phyloP scores from a whole-genome alignment of 2,888 invertebrate genomes.

The Scaptomyza caliginosa region DNA sequence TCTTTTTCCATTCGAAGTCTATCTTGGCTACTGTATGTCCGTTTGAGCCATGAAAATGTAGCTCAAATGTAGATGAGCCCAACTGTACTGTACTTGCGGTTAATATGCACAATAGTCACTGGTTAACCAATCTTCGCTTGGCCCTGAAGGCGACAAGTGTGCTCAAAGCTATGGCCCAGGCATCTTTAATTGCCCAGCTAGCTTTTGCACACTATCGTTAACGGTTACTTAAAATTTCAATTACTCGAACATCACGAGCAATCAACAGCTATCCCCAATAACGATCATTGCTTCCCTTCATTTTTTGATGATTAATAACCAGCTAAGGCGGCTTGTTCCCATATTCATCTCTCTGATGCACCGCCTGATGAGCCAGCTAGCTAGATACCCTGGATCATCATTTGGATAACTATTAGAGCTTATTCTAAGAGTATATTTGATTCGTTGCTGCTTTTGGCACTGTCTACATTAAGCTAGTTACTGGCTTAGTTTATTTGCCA shows the following conservation, averaged over 20 bases:
- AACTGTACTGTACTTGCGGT: constrained; percentile 39
- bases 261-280: constrained; percentile 56
- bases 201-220: constrained; percentile 38
- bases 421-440: constrained; percentile 36
- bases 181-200: constrained; percentile 56
- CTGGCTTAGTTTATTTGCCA: constrained; percentile 70
- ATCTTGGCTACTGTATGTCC: constrained; percentile 61
- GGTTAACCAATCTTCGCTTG: neutral
- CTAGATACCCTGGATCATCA: constrained; percentile 24
- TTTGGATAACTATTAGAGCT: neutral
- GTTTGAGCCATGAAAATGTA: constrained; percentile 38
- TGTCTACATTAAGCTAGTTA: constrained; percentile 14
- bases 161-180: constrained; percentile 58
- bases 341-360: constrained; percentile 35
- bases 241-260: constrained; percentile 74
- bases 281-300: constrained; percentile 39
- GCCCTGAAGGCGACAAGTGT: constrained; percentile 67
- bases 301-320: constrained; percentile 62
- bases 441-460: constrained; percentile 1
- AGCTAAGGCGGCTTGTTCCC: constrained; percentile 25
- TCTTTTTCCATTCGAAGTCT: constrained; percentile 31
- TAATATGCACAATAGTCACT: constrained; percentile 4
- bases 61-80: too few species aligned
- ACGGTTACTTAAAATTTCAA: constrained; percentile 66
- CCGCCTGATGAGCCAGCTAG: constrained; percentile 65